phyloP scores from a whole-genome alignment of 2,113 vertebrate species.

The Ptilorrhoa leucosticta region DNA sequence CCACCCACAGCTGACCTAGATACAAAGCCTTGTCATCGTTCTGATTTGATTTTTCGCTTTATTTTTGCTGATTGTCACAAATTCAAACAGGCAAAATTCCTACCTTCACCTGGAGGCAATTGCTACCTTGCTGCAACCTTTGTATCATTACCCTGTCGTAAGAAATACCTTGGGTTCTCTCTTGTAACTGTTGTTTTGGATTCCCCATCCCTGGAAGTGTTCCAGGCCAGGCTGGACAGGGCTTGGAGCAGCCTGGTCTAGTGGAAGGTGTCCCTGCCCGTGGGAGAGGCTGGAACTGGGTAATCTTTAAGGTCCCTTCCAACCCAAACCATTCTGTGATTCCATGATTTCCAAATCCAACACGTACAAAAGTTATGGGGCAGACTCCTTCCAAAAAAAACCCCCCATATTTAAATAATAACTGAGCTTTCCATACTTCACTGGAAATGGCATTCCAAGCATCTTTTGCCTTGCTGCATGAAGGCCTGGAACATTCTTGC shows the following conservation, averaged over 20 bases:
- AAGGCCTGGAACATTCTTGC: not conserved
- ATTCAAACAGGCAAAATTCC: not conserved
- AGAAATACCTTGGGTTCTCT: not conserved
- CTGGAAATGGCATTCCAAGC: not conserved
- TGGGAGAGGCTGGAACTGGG: not conserved
- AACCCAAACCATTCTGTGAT: not conserved
- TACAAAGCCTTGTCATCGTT: not conserved
- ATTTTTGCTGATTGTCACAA: not conserved
- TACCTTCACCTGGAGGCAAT: not conserved
- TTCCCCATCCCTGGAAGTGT: not conserved
- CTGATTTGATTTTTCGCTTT: not conserved
- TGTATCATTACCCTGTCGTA: rapidly evolving
- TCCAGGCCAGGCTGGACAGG: not conserved
- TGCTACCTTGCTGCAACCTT: not conserved
- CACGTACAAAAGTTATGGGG: not conserved
- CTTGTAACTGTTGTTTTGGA: not conserved
- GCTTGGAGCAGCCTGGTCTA: not conserved
- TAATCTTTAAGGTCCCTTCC: not conserved
- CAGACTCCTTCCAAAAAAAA: not conserved
- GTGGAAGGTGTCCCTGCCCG: not conserved
- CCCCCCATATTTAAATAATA: not conserved
- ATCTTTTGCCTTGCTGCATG: not conserved
- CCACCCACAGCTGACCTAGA: not conserved
- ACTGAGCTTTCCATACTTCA: not conserved
- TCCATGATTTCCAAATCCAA: not conserved